phyloP scores from a whole-genome alignment of 2,888 invertebrate genomes.

The Pelosia muscerda region DNA sequence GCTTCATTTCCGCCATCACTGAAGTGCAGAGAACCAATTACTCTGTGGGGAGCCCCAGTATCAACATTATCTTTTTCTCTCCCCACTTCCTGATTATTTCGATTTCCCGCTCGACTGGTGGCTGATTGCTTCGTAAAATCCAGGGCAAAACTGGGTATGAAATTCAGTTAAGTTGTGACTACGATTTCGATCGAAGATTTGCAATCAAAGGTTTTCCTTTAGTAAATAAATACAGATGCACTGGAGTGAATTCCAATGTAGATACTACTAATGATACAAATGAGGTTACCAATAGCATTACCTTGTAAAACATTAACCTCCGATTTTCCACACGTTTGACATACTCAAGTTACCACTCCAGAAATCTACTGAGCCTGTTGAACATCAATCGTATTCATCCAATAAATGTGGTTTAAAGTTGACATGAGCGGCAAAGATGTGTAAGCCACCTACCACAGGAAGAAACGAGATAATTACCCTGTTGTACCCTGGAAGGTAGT shows the following conservation, averaged over 20 bases:
- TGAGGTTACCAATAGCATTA: background rate
- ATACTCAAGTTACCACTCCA: background rate
- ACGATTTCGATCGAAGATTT: background rate
- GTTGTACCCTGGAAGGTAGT: background rate
- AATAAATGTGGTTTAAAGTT: background rate
- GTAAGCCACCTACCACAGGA: background rate
- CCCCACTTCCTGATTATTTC: background rate
- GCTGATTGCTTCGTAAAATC: background rate
- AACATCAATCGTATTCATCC: background rate
- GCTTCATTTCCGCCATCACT: background rate
- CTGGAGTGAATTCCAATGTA: background rate
- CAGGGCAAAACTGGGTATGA: background rate
- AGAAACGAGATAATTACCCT: background rate
- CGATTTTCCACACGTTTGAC: background rate
- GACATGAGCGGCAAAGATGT: background rate
- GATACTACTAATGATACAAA: too few species aligned
- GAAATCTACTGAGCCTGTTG: background rate
- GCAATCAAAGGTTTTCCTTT: too few species aligned
- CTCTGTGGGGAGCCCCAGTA: background rate
- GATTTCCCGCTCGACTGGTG: constrained; percentile 5
- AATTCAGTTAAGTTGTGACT: background rate
- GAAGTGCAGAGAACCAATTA: background rate
- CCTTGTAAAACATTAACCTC: background rate
- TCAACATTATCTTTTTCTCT: background rate
- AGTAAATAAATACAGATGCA: too few species aligned